Percentiles rank a stretch among this genome's conserved stretches.
Evolutionary conservation across 2,113 vertebrate genomes (phyloP).

Genomic region (Vimba vimba): DNA sequence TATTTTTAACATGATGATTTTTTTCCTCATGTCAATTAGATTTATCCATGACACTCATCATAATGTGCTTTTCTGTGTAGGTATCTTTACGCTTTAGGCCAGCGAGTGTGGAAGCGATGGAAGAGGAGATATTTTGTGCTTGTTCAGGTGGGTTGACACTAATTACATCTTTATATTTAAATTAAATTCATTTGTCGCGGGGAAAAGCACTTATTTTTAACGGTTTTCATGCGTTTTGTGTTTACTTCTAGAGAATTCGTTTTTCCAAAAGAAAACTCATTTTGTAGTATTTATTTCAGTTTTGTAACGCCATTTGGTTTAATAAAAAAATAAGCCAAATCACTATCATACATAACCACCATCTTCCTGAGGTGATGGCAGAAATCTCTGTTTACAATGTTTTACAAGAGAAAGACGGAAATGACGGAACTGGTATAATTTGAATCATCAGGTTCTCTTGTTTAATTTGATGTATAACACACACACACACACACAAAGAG

Average conservation of each 20-base stretch:
- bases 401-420: neutral
- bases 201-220: neutral
- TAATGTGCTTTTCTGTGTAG: conserved; percentile 70
- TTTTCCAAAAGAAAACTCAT: neutral
- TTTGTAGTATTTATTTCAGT: neutral
- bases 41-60: neutral
- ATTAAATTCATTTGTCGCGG: neutral
- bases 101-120: conserved; percentile 98
- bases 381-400: neutral
- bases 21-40: neutral
- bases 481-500: neutral
- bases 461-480: neutral
- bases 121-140: conserved; percentile 97
- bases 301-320: neutral
- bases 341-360: neutral
- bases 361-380: neutral
- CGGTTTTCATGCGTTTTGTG: neutral
- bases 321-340: neutral
- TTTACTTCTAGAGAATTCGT: neutral
- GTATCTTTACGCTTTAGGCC: conserved; percentile 89
- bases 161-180: neutral
- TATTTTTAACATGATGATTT: neutral
- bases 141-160: conserved; percentile 85
- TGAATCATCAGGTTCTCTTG: neutral
- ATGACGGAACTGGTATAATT: neutral